Percentiles rank a stretch among this genome's conserved stretches.
Conservation (phyloP, 2,888 invertebrate genomes). For the Dione juno region DNA sequence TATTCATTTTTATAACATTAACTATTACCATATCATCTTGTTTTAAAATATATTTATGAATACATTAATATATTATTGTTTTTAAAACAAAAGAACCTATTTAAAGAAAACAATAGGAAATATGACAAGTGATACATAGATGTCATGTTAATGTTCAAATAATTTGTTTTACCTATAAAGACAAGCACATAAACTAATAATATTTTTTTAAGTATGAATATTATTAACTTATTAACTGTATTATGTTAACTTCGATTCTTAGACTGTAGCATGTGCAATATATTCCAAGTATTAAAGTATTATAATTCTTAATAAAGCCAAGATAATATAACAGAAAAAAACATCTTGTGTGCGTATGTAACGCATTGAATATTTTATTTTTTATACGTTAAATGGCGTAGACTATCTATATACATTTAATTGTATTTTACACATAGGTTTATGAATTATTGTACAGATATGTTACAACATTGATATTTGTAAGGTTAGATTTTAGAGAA, state of each 20-base stretch:
- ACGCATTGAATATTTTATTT: not conserved
- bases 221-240: too few relatives aligned
- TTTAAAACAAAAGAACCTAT: not conserved
- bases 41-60: not conserved
- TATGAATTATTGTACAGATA: not conserved
- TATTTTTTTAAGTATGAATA: too few relatives aligned
- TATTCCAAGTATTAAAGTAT: not conserved
- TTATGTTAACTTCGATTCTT: too few relatives aligned
- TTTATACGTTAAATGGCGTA: not conserved
- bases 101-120: not conserved
- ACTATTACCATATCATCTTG: slow-evolving; percentile 2
- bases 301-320: not conserved
- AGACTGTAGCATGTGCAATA: not conserved
- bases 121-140: not conserved
- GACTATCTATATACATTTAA: too few relatives aligned
- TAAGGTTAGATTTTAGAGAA: slow-evolving; percentile 9
- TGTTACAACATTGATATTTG: not conserved
- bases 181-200: too few relatives aligned
- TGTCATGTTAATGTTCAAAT: not conserved
- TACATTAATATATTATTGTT: not conserved
- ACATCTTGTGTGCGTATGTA: too few relatives aligned
- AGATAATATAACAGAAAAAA: not conserved
- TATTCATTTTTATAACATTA: slow-evolving; percentile 15
- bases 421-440: not conserved
- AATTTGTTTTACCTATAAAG: not conserved